Conservation (phyloP, 2,797 vertebrate species). For the Falco rusticolus region DNA sequence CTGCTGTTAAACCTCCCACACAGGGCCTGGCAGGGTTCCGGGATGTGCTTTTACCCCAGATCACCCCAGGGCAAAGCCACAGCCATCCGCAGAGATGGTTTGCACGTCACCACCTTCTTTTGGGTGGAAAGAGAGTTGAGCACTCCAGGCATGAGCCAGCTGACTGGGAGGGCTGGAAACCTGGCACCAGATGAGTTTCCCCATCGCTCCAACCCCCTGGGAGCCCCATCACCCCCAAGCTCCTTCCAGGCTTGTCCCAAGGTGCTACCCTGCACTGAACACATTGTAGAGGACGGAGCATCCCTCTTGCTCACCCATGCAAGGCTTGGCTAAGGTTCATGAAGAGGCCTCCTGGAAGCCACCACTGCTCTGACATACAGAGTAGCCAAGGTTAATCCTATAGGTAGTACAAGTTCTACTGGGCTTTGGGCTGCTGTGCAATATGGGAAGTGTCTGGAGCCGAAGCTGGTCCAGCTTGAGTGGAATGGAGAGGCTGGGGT, state of each 20-base stretch:
- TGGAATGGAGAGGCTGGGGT: neutral
- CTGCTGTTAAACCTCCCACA: neutral
- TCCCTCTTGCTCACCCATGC: rapidly evolving
- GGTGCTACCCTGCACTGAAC: neutral
- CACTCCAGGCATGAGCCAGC: neutral
- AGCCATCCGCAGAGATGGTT: rapidly evolving
- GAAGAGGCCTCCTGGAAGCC: neutral
- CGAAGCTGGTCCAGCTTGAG: neutral
- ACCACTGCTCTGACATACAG: neutral
- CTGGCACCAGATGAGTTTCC: neutral
- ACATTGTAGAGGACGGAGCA: rapidly evolving
- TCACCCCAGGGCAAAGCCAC: neutral
- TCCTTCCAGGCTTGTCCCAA: neutral
- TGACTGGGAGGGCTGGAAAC: neutral
- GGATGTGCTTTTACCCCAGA: neutral
- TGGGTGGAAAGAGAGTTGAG: neutral
- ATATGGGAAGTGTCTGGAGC: rapidly evolving
- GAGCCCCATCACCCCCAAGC: no score
- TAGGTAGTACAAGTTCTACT: rapidly evolving
- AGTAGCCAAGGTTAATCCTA: neutral
- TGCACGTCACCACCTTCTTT: neutral
- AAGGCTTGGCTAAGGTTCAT: neutral
- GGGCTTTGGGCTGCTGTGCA: neutral
- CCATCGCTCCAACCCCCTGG: rapidly evolving
- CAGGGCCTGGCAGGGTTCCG: rapidly evolving